These are phyloP conservation scores for Lycopodina hypogea DNA, from an alignment of 37 sponge, comb jelly and placozoan genomes.

Conservation along the genomic window DNA sequence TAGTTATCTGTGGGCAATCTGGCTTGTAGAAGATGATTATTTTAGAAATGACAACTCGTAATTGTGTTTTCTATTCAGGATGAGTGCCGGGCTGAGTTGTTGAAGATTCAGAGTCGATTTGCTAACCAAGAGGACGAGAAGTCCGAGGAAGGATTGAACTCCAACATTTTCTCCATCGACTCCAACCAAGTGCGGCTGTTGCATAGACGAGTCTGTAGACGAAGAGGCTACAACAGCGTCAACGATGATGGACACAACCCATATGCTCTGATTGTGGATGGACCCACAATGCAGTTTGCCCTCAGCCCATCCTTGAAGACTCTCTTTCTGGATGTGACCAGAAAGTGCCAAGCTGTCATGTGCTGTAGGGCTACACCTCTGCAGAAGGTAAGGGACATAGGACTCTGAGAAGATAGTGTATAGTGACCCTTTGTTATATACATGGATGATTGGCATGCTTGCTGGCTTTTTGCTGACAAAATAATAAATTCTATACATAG, in stretches of 20 bases:
- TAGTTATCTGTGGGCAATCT: not conserved
- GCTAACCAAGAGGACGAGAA: not conserved
- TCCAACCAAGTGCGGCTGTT: not conserved
- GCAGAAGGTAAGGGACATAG: constrained; percentile 71
- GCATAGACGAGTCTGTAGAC: not conserved
- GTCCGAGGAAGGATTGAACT: not conserved
- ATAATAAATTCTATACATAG: too few species aligned
- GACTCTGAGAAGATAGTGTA: too few species aligned
- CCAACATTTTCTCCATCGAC: not conserved
- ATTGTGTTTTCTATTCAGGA: constrained; percentile 15
- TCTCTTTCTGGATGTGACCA: constrained; percentile 44
- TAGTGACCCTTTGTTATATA: too few species aligned
- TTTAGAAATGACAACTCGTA: not conserved
- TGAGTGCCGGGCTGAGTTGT: constrained; percentile 12
- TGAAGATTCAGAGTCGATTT: not conserved
- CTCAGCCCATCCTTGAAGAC: constrained; percentile 27
- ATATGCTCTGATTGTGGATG: constrained; percentile 75
- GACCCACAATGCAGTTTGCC: constrained; percentile 51
- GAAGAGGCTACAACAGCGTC: too few species aligned
- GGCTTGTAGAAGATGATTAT: not conserved
- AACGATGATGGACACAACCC: not conserved
- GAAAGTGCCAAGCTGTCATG: constrained; percentile 62
- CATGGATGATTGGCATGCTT: too few species aligned
- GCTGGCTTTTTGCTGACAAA: too few species aligned
- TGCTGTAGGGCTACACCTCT: constrained; percentile 83